A percentile compares a stretch with the other conserved stretches of the same genome.
phyloP scores from a whole-genome alignment of 2,113 vertebrate species.

The Ptyas mucosa region DNA sequence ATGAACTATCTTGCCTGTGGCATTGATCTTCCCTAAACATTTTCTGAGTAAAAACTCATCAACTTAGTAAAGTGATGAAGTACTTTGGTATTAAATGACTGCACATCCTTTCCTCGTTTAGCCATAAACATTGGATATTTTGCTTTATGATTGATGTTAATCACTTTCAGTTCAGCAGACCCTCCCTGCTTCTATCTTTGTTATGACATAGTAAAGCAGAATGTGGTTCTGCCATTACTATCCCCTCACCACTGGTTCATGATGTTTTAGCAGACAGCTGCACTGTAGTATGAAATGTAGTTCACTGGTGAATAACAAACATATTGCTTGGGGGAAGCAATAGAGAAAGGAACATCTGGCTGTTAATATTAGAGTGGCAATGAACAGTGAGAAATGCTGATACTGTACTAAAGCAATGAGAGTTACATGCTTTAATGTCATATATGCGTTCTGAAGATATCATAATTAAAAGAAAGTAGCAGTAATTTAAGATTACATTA shows the following conservation, averaged over 20 bases:
- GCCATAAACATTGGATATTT: neutral
- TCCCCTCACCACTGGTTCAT: constrained; percentile 10
- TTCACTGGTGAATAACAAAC: neutral
- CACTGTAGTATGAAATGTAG: constrained; percentile 40
- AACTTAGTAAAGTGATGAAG: neutral
- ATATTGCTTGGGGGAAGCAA: neutral
- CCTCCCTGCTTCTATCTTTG: constrained; percentile 7
- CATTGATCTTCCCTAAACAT: neutral
- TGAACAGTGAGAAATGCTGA: neutral
- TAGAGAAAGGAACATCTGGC: constrained; percentile 15
- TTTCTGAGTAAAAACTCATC: neutral
- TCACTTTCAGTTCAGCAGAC: neutral
- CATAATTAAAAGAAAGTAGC: constrained; percentile 10
- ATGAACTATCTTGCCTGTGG: neutral
- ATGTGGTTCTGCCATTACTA: neutral
- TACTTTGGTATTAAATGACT: neutral
- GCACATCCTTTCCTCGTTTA: neutral
- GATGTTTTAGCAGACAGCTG: constrained; percentile 7
- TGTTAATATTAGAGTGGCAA: neutral
- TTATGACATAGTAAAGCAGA: constrained; percentile 11
- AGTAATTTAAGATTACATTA: constrained; percentile 10
- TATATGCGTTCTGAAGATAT: neutral
- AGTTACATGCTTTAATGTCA: neutral
- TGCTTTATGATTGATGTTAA: constrained; percentile 11
- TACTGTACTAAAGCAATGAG: constrained; percentile 11